Evolutionary conservation across 2,113 vertebrate species (phyloP), one percentile per base, ranked within the genome.

Genomic region (Antennarius striatus): DNA sequence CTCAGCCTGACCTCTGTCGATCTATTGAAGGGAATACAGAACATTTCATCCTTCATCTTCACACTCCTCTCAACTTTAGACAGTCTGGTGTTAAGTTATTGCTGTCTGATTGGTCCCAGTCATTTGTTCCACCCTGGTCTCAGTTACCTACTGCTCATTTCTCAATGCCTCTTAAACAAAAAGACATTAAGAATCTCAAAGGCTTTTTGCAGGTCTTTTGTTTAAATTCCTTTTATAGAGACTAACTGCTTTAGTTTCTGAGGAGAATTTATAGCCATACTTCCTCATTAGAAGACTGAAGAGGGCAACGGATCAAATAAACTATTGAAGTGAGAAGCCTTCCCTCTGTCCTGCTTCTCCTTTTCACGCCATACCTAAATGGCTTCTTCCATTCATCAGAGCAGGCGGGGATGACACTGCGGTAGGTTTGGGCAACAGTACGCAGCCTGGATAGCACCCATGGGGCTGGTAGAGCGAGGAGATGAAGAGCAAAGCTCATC

Each of bases 391-490:
- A 64, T 76, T 56, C 55, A 57, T 78, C 74, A 75, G 47, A 68
- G 56, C 39, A 32, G 58, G 17, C 60, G 13, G 75, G n/a, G 29
- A 62, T 68, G 73, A 74, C 68, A 58, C 60, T 59, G 56, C 57
- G 57, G 78, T 74, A 42, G 61, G 36, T 68, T 84, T 71, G 63
- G 39, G 46, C 48, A 3, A 43, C 1, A n/a, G 8, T 49, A 28
- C 45, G 15, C 29, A 36, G 61, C 9, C 8, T 9, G 1, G 11
- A 76, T 32, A 13, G 69, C 45, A 40, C 76, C 75, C 52, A 6
- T 8, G 73, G 65, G 85, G 11, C 78, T 73, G 66, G 32, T 82
- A 61, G 81, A 86, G 45, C 58, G 29, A 36, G 45, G 49, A 67
- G 59, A 68, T 82, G 70, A 78, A 53, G 63, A 72, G 36, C 70